Evolutionary conservation across 2,113 vertebrate genomes (phyloP), one percentile per base, ranked within the genome.

Genomic region (Aspiorhynchus laticeps): DNA sequence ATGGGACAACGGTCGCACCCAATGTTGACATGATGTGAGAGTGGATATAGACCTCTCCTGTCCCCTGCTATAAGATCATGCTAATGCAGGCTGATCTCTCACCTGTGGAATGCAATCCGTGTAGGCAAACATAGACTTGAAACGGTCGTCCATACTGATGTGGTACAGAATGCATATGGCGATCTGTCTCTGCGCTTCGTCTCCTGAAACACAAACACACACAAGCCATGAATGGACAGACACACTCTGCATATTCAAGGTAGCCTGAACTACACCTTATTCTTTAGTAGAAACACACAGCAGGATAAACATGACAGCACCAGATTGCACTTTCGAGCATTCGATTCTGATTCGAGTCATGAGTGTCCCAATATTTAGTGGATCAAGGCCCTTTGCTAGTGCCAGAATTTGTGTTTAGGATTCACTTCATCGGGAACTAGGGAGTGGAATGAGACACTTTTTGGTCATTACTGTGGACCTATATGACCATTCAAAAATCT

Each of bases 71-170:
- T 83, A 83, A 83, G 15, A 28, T 31, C 43, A 83, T 83, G n/a
- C 80, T 78, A 78, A 80, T 43, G 38, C 73, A 76, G 21, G 74
- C 74, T 56, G 81, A 84, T 14, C 65, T 84, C 85, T 85, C 95
- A 99, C 97, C 96, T 98, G 98, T 12, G 97, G 97, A 92, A 98
- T 97, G 89, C 97, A 97, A 92, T 97, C 97, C 0, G 97, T 98
- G 90, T 97, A 96, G 0, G 98, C 96, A 92, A 98, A 99, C 97
- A 97, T 96, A 26, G 97, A 96, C 90, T 97, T 98, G 92, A 97
- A 97, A 87, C 95, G 95, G 91, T 98, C 97, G 81, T 96, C 97
- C 95, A 97, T 96, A 91, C 95, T 98, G 94, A 99, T 97, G 93
- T 98, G 97, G 93, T 98, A 98, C 88, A 99, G 96, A 91, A 99